Base-by-base conservation (phyloP, 2,888 invertebrate genomes). In the Phoenoteleia sp. region DNA sequence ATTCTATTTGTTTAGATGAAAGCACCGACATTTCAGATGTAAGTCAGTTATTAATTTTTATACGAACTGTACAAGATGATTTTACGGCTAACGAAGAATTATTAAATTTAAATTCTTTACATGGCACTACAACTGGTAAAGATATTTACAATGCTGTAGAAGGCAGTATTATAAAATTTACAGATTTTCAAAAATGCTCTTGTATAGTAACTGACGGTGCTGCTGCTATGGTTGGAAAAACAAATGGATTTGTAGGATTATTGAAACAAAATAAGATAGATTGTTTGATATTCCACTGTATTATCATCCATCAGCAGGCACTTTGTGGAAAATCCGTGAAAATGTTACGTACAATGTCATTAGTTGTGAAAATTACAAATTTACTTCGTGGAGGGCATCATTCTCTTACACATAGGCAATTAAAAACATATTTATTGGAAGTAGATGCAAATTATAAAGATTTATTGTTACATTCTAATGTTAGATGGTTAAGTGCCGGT, bases 1-100 rank as follows among this genome's bases (percentile, higher is more conserved):
- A 45, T 42, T 81, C 62, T 56, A 42, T 67, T 62, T 77, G 42
- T 71, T 71, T 71, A 15, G 71, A 56, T 45, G 71, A 72, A 36
- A 60, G 58, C 36, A 60, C 72, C 13, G 81, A 81, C 49, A 69
- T 74, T 23, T 29, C 47, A 2, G 71, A 84, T 42, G 58, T 60
- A 4, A 81, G 76, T 71, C 71, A 81, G 52, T 45, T 84, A 13
- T 42, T 64, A n/a, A 77, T 85, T 42, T 85, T 79, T 52, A 36
- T 66, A 2, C 33, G 67, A 29, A 72, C 56, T 15, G 49, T 85
- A 29, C 64, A 76, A 36, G 15, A 11, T 5, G 47, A 72, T 49
- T 58, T 60, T 36, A 9, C 49, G 0, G 11, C 60, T 4, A 33
- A 54, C 27, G 83, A 83, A 74, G 66, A 80, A 76, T n/a, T 80